Conservation (phyloP, 1,140 invertebrate species). For the Anastrepha obliqua region DNA sequence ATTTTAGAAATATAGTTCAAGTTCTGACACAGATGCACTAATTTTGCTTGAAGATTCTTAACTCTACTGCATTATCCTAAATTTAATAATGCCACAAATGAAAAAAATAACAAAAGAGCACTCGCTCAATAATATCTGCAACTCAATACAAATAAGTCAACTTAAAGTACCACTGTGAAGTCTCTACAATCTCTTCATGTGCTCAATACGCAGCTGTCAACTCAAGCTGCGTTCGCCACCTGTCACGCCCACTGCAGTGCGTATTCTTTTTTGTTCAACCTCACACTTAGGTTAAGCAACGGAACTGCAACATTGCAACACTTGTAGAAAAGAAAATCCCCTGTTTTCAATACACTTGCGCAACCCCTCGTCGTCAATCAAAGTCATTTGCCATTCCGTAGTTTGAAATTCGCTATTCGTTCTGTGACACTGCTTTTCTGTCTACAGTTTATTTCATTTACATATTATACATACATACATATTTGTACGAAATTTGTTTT, state of each 20-base stretch:
- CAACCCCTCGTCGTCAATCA: not conserved
- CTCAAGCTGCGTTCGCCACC: not conserved
- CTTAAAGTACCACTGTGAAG: not conserved
- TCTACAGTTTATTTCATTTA: constrained; percentile 23
- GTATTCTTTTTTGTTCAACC: not conserved
- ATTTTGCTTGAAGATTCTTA: too few species aligned
- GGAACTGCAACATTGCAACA: not conserved
- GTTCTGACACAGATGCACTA: too few species aligned
- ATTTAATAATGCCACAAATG: too few species aligned
- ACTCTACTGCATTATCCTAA: too few species aligned
- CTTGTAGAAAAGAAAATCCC: not conserved
- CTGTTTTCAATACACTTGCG: not conserved
- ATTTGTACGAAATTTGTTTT: too few species aligned
- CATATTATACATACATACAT: not conserved
- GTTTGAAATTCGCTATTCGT: constrained; percentile 4
- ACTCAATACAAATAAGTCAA: too few species aligned
- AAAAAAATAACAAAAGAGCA: too few species aligned
- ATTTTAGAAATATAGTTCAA: too few species aligned
- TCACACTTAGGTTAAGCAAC: not conserved
- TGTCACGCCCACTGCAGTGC: not conserved
- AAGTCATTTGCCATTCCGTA: not conserved
- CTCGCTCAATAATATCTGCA: too few species aligned
- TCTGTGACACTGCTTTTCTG: constrained; percentile 4
- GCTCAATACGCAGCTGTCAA: not conserved
- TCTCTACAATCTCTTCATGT: not conserved